These are phyloP conservation scores for Carollia perspicillata DNA, from an alignment of 2,113 vertebrate genomes.

Conservation along the genomic window DNA sequence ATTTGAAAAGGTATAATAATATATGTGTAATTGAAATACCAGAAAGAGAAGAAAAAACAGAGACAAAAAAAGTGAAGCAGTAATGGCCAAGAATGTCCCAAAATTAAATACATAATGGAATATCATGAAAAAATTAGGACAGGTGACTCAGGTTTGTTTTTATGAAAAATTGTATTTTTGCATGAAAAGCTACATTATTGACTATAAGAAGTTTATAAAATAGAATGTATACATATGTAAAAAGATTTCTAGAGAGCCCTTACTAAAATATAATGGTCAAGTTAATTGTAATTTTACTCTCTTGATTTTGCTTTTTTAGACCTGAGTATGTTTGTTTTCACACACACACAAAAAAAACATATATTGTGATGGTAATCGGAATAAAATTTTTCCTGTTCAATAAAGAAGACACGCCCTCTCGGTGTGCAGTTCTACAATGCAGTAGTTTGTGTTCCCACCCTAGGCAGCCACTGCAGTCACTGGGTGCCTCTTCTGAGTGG, in stretches of 20 bases:
- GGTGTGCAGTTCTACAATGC: background rate
- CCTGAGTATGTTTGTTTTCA: background rate
- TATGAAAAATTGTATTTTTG: background rate
- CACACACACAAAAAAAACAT: background rate
- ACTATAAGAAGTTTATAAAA: background rate
- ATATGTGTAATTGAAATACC: background rate
- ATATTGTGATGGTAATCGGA: background rate
- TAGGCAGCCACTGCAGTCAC: background rate
- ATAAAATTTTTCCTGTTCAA: background rate
- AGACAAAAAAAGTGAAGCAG: background rate
- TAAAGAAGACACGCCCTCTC: background rate
- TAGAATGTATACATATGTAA: background rate
- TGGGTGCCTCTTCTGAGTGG: background rate
- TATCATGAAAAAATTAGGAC: background rate
- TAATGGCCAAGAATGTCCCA: background rate
- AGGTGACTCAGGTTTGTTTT: background rate
- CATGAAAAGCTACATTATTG: background rate
- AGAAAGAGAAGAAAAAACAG: background rate
- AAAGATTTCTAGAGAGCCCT: background rate
- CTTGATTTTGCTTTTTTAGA: background rate
- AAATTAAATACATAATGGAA: background rate
- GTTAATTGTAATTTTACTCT: background rate
- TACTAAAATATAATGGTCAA: background rate
- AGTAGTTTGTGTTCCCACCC: background rate
- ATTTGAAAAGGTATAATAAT: background rate